Evolutionary conservation across 2,888 invertebrate species (phyloP).

Genomic region (Celastrina argiolus): DNA sequence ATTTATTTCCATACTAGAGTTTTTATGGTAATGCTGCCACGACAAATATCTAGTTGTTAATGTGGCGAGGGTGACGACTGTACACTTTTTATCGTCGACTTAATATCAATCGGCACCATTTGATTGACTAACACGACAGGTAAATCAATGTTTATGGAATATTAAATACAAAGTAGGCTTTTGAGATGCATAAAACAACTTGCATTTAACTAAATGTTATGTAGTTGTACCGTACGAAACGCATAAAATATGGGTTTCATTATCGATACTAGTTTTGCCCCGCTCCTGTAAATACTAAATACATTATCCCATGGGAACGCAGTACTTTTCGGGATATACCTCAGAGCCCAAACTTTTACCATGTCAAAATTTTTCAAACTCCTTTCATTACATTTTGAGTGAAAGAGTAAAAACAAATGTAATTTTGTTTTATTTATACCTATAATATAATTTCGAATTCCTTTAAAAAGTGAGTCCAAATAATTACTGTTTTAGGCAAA

Average conservation of each 20-base stretch:
- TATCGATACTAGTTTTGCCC: too few species aligned
- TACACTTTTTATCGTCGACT: slow-evolving; percentile 27
- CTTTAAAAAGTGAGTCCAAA: too few species aligned
- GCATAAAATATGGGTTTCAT: not conserved
- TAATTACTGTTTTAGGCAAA: too few species aligned
- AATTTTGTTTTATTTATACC: too few species aligned
- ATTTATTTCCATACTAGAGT: slow-evolving; percentile 74
- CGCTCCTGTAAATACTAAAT: too few species aligned
- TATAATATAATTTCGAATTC: too few species aligned
- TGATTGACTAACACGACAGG: slow-evolving; percentile 32
- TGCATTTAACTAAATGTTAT: not conserved
- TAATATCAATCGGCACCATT: slow-evolving; percentile 23
- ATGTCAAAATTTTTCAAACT: too few species aligned
- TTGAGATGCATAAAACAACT: not conserved
- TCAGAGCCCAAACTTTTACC: too few species aligned
- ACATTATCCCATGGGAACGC: too few species aligned
- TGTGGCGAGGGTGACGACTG: slow-evolving; percentile 46
- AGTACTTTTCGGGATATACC: too few species aligned
- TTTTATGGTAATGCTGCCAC: slow-evolving; percentile 68
- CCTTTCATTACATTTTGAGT: too few species aligned
- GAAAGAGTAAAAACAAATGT: too few species aligned
- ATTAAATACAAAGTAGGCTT: not conserved
- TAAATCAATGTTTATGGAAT: slow-evolving; percentile 8
- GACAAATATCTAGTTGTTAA: slow-evolving; percentile 59
- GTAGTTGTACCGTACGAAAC: not conserved